These are phyloP conservation scores for Microcaecilia unicolor DNA, from an alignment of 2,797 vertebrate genomes.

Conservation along the genomic window DNA sequence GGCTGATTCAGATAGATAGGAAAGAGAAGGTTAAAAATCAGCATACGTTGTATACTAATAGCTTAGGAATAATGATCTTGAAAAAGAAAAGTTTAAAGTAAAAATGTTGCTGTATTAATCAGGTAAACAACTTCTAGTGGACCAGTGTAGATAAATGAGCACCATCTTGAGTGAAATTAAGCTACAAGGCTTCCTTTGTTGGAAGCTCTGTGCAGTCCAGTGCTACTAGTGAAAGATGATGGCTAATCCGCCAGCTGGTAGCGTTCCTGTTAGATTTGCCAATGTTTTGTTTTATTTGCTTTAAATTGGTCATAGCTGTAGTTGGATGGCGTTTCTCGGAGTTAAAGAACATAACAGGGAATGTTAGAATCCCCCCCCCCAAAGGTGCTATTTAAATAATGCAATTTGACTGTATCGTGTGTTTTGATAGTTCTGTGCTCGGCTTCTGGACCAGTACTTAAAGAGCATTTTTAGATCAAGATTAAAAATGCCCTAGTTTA, in stretches of 20 bases:
- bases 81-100: too few relatives aligned
- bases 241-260: constrained; percentile 11
- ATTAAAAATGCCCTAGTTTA: constrained; percentile 53
- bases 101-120: too few relatives aligned
- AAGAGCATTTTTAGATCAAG: constrained; percentile 37
- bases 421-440: constrained; percentile 31
- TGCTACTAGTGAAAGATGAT: constrained; percentile 21
- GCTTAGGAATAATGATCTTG: too few relatives aligned
- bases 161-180: too few relatives aligned
- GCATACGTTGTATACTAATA: not conserved
- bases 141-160: too few relatives aligned
- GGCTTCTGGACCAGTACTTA: too few relatives aligned
- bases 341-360: not conserved
- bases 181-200: constrained; percentile 26
- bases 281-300: not conserved
- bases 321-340: constrained; percentile 19
- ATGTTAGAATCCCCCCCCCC: too few relatives aligned
- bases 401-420: constrained; percentile 28
- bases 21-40: not conserved
- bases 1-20: constrained; percentile 11
- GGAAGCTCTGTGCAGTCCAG: constrained; percentile 6
- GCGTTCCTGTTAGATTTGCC: too few relatives aligned
- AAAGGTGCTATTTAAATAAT: constrained; percentile 18
- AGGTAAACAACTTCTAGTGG: too few relatives aligned
- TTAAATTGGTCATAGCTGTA: constrained; percentile 2